Evolutionary conservation across 2,888 invertebrate species (phyloP).

Genomic region (Leucophora obtusa): DNA sequence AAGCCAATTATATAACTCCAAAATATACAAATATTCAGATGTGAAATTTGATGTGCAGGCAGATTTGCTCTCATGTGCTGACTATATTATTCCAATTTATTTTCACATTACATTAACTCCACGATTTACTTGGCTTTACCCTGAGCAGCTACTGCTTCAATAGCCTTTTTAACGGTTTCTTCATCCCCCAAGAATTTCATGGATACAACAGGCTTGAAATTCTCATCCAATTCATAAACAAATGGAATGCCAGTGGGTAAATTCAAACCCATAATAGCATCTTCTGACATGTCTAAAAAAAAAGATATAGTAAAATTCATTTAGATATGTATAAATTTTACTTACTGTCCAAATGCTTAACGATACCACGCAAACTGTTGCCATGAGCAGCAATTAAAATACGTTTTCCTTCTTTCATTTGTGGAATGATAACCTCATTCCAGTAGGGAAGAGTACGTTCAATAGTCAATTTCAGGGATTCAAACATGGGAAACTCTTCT

Average conservation of each 20-base stretch:
- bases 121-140: slow-evolving; percentile 84
- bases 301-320: background rate
- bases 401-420: slow-evolving; percentile 89
- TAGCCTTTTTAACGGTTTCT: slow-evolving; percentile 88
- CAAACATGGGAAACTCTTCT: slow-evolving; percentile 90
- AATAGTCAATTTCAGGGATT: slow-evolving; percentile 91
- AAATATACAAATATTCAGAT: background rate
- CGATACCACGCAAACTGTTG: slow-evolving; percentile 91
- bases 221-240: slow-evolving; percentile 87
- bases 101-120: slow-evolving; percentile 36
- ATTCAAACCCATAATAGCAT: slow-evolving; percentile 88
- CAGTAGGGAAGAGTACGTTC: slow-evolving; percentile 92
- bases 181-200: slow-evolving; percentile 90
- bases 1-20: background rate
- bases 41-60: background rate
- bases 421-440: slow-evolving; percentile 87
- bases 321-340: slow-evolving; percentile 46
- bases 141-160: slow-evolving; percentile 89
- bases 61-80: background rate
- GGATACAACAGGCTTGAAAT: slow-evolving; percentile 87
- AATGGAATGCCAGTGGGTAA: slow-evolving; percentile 90
- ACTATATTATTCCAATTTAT: background rate
- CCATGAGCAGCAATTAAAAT: slow-evolving; percentile 93
- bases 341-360: slow-evolving; percentile 91
- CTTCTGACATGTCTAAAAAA: slow-evolving; percentile 83